phyloP scores from a whole-genome alignment of 2,797 vertebrate genomes.

The Rhinella marina region DNA sequence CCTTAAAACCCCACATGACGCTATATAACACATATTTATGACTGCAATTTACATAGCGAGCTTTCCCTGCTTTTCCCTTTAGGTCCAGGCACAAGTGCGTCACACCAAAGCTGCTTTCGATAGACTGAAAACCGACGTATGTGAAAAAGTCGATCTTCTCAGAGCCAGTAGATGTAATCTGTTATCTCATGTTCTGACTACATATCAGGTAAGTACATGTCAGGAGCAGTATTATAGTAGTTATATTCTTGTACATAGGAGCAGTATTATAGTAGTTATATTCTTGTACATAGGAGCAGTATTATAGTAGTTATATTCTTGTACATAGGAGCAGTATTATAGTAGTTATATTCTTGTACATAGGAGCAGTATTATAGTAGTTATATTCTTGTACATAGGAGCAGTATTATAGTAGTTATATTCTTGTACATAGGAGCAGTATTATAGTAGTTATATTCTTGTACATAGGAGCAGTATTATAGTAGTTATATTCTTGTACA shows the following conservation, averaged over 20 bases:
- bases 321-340: conserved; percentile 8
- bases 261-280: conserved; percentile 14
- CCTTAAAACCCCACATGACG: background rate
- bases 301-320: conserved; percentile 12
- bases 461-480: background rate
- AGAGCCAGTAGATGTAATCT: conserved; percentile 98
- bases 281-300: background rate
- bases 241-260: background rate
- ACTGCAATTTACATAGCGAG: too few relatives aligned
- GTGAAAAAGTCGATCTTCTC: conserved; percentile 97
- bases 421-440: background rate
- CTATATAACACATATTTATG: background rate
- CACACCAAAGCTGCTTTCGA: conserved; percentile 92
- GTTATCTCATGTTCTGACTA: conserved; percentile 92
- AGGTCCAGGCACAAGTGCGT: conserved; percentile 97
- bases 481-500: too few relatives aligned
- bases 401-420: conserved; percentile 3
- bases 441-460: conserved; percentile 16
- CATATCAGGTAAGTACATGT: conserved; percentile 87
- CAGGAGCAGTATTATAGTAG: background rate
- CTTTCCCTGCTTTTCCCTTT: conserved; percentile 11
- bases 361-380: background rate
- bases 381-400: background rate
- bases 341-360: conserved; percentile 1
- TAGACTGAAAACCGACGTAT: conserved; percentile 96